These are phyloP conservation scores for Xestia sexstrigata DNA, from an alignment of 2,888 invertebrate species.

Conservation along the genomic window DNA sequence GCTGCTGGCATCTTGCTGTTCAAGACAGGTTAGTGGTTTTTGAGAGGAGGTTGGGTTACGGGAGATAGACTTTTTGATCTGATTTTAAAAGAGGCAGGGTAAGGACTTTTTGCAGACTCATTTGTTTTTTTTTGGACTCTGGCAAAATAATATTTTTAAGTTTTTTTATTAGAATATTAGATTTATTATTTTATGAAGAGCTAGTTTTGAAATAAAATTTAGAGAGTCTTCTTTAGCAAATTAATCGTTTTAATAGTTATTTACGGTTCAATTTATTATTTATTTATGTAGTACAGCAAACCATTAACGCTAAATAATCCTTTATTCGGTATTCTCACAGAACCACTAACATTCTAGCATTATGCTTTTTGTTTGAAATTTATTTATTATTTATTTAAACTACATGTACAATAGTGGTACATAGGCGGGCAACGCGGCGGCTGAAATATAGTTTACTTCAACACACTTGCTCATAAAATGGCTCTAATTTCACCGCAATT, in stretches of 20 bases:
- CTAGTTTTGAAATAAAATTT: background rate
- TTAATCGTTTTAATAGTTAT: background rate
- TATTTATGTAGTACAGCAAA: too few species aligned
- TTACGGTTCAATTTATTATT: background rate
- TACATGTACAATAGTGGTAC: too few species aligned
- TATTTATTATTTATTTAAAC: too few species aligned
- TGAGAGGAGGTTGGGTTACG: background rate
- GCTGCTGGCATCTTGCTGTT: background rate
- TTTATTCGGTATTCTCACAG: too few species aligned
- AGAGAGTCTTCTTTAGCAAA: background rate
- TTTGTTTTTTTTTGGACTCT: background rate
- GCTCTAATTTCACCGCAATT: too few species aligned
- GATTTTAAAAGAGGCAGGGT: background rate
- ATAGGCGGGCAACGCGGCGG: too few species aligned
- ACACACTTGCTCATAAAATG: too few species aligned
- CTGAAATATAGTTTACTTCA: too few species aligned
- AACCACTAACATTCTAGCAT: too few species aligned
- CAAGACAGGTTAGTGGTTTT: slow-evolving; percentile 6
- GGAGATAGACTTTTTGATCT: background rate
- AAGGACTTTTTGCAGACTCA: background rate
- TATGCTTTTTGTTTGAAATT: background rate
- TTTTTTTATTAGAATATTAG: background rate
- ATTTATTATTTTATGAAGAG: background rate
- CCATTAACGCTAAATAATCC: too few species aligned
- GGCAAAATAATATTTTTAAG: background rate